These are phyloP conservation scores for Nothoprocta perdicaria DNA, from an alignment of 2,113 vertebrate genomes.

Conservation along the genomic window DNA sequence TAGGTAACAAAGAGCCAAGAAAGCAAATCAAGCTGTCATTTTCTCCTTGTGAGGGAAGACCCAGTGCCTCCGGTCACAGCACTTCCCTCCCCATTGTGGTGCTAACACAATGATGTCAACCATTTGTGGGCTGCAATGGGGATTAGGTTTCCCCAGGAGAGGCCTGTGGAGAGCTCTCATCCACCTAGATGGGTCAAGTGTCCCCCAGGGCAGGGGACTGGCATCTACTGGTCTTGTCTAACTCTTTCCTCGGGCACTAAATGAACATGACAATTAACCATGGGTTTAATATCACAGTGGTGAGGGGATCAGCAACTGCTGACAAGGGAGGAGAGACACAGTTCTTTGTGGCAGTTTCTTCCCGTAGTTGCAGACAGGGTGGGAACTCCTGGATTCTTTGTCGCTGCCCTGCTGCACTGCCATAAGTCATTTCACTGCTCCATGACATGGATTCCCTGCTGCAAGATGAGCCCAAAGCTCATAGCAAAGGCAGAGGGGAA, in stretches of 20 bases:
- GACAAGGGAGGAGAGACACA: neutral
- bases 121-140: neutral
- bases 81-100: neutral
- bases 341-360: neutral
- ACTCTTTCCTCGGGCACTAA: neutral
- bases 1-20: slow-evolving; percentile 43
- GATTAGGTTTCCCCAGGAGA: slow-evolving; percentile 47
- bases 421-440: neutral
- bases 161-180: neutral
- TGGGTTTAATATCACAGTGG: rapidly evolving
- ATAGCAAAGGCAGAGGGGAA: neutral
- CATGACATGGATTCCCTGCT: neutral
- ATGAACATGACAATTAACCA: neutral
- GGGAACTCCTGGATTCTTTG: neutral
- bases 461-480: neutral
- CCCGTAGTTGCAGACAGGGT: neutral
- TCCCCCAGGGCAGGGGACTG: slow-evolving; percentile 5
- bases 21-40: slow-evolving; percentile 42
- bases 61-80: neutral
- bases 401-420: rapidly evolving
- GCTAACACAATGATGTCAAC: slow-evolving; percentile 53
- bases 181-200: slow-evolving; percentile 36
- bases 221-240: slow-evolving; percentile 13
- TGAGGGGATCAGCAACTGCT: neutral
- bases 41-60: slow-evolving; percentile 27